These are phyloP conservation scores for Platanista minor DNA, from an alignment of 2,113 vertebrate genomes.

Conservation along the genomic window DNA sequence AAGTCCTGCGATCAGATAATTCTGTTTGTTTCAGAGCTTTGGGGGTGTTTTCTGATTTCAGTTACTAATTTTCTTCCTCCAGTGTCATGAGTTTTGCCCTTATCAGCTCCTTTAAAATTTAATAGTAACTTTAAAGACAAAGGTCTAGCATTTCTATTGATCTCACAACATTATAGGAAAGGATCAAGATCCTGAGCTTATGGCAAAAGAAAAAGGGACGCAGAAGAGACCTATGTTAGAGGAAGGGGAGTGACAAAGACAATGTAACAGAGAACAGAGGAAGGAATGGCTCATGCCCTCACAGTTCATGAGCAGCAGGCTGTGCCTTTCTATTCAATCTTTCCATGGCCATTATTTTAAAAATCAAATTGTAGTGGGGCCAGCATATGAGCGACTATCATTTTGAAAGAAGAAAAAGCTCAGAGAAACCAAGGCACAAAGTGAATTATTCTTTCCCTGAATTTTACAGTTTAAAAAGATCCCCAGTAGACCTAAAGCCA, in stretches of 20 bases:
- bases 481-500: constrained; percentile 31
- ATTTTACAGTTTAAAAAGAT: constrained; percentile 16
- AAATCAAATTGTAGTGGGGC: not conserved
- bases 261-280: not conserved
- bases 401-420: constrained; percentile 13
- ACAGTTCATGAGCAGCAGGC: not conserved
- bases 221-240: not conserved
- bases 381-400: not conserved
- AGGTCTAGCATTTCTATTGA: not conserved
- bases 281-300: not conserved
- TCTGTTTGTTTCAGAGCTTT: constrained; percentile 19
- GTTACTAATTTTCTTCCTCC: not conserved
- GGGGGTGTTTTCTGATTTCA: not conserved
- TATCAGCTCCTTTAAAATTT: not conserved
- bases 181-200: not conserved
- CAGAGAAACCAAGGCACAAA: constrained; percentile 33
- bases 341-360: not conserved
- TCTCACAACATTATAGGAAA: not conserved
- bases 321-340: not conserved
- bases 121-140: not conserved
- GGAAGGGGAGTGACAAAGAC: not conserved
- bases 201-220: not conserved
- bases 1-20: not conserved
- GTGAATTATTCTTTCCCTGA: not conserved
- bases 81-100: not conserved